A percentile compares a stretch with the other conserved stretches of the same genome.
These are phyloP conservation scores for Diarsia dahlii DNA, from an alignment of 2,888 invertebrate species.

Conservation along the genomic window DNA sequence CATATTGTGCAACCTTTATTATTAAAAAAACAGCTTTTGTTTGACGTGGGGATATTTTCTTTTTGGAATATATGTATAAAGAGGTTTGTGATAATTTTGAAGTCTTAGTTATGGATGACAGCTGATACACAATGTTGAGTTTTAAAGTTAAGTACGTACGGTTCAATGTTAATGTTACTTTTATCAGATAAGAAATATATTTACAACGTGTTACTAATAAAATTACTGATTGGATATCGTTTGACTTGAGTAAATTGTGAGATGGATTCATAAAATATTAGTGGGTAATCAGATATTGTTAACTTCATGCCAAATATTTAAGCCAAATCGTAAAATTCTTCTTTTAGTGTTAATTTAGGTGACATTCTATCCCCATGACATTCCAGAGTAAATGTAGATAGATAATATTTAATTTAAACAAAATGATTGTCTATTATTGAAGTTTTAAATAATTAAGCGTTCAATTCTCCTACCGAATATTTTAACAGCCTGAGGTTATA, in stretches of 20 bases:
- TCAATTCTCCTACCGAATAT: slow-evolving; percentile 71
- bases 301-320: slow-evolving; percentile 61
- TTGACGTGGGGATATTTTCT: slow-evolving; percentile 65
- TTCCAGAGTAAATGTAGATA: slow-evolving; percentile 76
- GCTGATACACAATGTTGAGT: slow-evolving; percentile 23
- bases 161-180: slow-evolving; percentile 40
- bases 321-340: slow-evolving; percentile 58
- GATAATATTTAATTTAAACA: slow-evolving; percentile 69
- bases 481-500: slow-evolving; percentile 62
- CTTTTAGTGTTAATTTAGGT: slow-evolving; percentile 38
- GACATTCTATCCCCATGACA: slow-evolving; percentile 68
- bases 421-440: slow-evolving; percentile 78
- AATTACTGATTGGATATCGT: slow-evolving; percentile 12
- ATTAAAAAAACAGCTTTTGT: slow-evolving; percentile 54
- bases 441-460: slow-evolving; percentile 77
- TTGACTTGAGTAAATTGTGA: slow-evolving; percentile 11
- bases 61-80: slow-evolving; percentile 57
- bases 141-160: slow-evolving; percentile 25
- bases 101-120: slow-evolving; percentile 12
- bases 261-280: slow-evolving; percentile 4
- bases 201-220: slow-evolving; percentile 31
- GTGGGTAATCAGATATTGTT: slow-evolving; percentile 4
- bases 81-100: slow-evolving; percentile 21
- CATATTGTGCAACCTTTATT: slow-evolving; percentile 65
- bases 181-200: slow-evolving; percentile 40